Evolutionary conservation across 2,888 invertebrate genomes (phyloP), one percentile per base, ranked within the genome.

Genomic region (Tyria jacobaeae): DNA sequence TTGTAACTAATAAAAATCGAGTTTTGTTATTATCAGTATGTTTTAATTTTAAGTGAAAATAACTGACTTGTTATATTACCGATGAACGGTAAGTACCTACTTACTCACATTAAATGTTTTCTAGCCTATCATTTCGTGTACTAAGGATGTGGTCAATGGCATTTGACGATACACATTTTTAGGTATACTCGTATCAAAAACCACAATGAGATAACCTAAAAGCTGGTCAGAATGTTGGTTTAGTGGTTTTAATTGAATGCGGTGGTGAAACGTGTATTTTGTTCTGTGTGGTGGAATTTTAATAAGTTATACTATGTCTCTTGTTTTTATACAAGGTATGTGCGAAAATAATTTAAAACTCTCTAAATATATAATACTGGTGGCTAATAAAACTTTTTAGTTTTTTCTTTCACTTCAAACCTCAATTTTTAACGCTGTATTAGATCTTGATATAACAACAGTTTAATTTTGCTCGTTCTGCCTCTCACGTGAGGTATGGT

Each of bases 141-240:
- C 37, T 7, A 25, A 4, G 49, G 60, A 60, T 54, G 60, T 54
- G 60, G 60, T 54, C 6, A 37, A 4, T 53, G 52, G 48, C 54
- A 6, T 0, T 3, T 27, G 44, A 15, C 17, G 59, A 47, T 48
- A 59, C 7, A 47, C 35, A 25, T 25, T 47, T 54, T 41, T 27
- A n/a, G 15, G 14, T 34, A 34, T 34, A 25, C n/a, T n/a, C n/a
- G n/a, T n/a, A n/a, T n/a, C 21, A 25, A 25, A 31, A 25, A 53
- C 53, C 53, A 17, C 47, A 17, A 3, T 15, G 5, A 49, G 49
- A 39, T 37, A 37, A 4, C 9, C 3, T 7, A 27, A 7, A n/a
- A 17, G 15, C 12, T 47, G 57, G 37, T 37, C 47, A 49, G 17
- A 53, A 44, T 9, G 35, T 49, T 21, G 21, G 27, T 56, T 37